A percentile compares a stretch with the other conserved stretches of the same genome.
These are phyloP conservation scores for Diaperis boleti DNA, from an alignment of 2,888 invertebrate genomes.

Conservation along the genomic window DNA sequence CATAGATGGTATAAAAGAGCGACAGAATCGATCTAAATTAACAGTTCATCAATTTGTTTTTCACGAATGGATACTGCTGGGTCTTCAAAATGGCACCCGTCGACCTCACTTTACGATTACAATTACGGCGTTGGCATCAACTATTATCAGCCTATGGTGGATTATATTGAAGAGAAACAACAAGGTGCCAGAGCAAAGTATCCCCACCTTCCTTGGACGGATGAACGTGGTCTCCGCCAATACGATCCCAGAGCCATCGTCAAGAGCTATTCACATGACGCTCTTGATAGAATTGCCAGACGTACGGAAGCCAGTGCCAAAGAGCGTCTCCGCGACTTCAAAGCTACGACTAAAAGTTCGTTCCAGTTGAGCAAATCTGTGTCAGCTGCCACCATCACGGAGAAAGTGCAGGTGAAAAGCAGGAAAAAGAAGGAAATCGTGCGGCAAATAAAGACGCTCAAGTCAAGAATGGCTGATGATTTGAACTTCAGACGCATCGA, in stretches of 20 bases:
- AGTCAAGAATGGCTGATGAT: slow-evolving; percentile 67
- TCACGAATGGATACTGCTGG: slow-evolving; percentile 23
- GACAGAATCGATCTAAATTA: slow-evolving; percentile 40
- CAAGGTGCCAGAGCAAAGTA: slow-evolving; percentile 59
- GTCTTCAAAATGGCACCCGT: slow-evolving; percentile 66
- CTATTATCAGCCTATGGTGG: slow-evolving; percentile 89
- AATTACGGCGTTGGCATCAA: slow-evolving; percentile 88
- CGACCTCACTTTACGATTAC: slow-evolving; percentile 80
- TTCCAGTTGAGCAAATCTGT: slow-evolving; percentile 75
- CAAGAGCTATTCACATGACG: slow-evolving; percentile 75
- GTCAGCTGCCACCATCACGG: slow-evolving; percentile 73
- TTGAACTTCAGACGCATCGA: slow-evolving; percentile 67
- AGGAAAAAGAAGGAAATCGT: slow-evolving; percentile 67
- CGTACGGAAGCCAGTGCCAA: slow-evolving; percentile 79
- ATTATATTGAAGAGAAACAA: slow-evolving; percentile 82
- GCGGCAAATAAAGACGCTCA: slow-evolving; percentile 63
- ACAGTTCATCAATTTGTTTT: slow-evolving; percentile 40
- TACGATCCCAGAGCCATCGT: slow-evolving; percentile 76
- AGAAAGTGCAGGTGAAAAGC: slow-evolving; percentile 73
- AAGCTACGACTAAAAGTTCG: slow-evolving; percentile 72
- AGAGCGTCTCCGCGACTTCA: slow-evolving; percentile 73
- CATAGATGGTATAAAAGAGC: slow-evolving; percentile 54
- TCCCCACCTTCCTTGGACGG: slow-evolving; percentile 81
- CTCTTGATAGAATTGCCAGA: slow-evolving; percentile 75
- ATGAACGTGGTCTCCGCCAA: slow-evolving; percentile 77